A percentile compares a stretch with the other conserved stretches of the same genome.
Conservation (phyloP, 1,140 invertebrate genomes). For the Carcinoscorpius rotundicauda region DNA sequence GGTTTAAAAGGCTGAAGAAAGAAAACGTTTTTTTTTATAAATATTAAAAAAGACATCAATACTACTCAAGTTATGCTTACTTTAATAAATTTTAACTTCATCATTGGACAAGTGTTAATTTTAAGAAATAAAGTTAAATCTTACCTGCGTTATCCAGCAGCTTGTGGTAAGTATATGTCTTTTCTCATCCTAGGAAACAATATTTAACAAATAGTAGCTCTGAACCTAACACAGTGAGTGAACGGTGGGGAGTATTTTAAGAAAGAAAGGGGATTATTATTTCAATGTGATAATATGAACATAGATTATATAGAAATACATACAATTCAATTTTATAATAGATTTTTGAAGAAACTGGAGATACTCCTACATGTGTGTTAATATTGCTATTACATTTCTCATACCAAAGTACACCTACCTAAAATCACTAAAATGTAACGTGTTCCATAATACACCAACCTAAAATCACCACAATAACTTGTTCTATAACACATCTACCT, state of each 20-base stretch:
- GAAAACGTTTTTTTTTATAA: too few relatives aligned
- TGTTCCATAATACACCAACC: too few relatives aligned
- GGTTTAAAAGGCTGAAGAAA: too few relatives aligned
- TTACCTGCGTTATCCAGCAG: conserved; percentile 41
- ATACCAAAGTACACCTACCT: too few relatives aligned
- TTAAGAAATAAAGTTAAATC: not conserved
- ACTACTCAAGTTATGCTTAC: too few relatives aligned
- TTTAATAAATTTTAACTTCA: too few relatives aligned
- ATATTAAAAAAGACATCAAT: too few relatives aligned
- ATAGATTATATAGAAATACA: conserved; percentile 5
- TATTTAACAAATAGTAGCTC: conserved; percentile 10
- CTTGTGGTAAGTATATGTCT: conserved; percentile 43
- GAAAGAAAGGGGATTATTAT: not conserved
- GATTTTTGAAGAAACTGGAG: not conserved
- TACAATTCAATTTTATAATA: conserved; percentile 3
- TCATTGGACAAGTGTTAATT: too few relatives aligned
- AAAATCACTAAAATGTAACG: too few relatives aligned
- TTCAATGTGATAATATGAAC: not conserved
- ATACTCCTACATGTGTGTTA: not conserved
- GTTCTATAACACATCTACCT: too few relatives aligned
- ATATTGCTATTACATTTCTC: not conserved
- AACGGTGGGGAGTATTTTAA: not conserved
- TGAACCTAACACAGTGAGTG: conserved; percentile 2
- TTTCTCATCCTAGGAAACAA: conserved; percentile 30
- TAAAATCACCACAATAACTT: too few relatives aligned